Evolutionary conservation across 2,888 invertebrate genomes (phyloP).

Genomic region (Teleiodes luculella): DNA sequence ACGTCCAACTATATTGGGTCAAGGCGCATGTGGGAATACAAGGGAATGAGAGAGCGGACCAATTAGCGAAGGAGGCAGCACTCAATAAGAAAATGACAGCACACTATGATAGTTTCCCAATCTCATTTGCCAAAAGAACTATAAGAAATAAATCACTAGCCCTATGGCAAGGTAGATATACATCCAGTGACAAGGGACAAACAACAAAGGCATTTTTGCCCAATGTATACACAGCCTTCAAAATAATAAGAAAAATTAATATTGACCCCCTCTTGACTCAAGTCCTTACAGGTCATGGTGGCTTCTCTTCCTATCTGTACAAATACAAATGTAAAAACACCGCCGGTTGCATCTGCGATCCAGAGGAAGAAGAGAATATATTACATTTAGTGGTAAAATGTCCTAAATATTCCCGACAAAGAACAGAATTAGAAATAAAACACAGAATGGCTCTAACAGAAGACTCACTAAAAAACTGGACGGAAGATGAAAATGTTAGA

Average conservation of each 20-base stretch:
- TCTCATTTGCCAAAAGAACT: not conserved
- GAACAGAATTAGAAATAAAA: not conserved
- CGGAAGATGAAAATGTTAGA: not conserved
- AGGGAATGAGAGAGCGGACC: slow-evolving; percentile 1
- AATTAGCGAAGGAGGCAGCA: not conserved
- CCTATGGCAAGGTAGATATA: not conserved
- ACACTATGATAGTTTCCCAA: not conserved
- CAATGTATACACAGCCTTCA: not conserved
- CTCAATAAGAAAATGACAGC: not conserved
- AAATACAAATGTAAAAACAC: not conserved
- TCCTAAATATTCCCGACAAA: not conserved
- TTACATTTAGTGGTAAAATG: not conserved
- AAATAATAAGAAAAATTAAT: not conserved
- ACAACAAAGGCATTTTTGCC: not conserved
- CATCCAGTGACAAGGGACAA: not conserved
- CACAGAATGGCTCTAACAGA: not conserved
- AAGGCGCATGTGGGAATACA: not conserved
- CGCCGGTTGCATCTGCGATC: not conserved
- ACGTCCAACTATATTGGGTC: not conserved
- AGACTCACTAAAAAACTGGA: not conserved
- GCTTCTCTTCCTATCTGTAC: not conserved
- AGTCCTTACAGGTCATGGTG: not conserved
- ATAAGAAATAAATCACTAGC: not conserved
- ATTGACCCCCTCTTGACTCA: not conserved
- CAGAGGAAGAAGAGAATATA: not conserved